Conservation (phyloP, 2,888 invertebrate species). For the Subacronicta megacephala region DNA sequence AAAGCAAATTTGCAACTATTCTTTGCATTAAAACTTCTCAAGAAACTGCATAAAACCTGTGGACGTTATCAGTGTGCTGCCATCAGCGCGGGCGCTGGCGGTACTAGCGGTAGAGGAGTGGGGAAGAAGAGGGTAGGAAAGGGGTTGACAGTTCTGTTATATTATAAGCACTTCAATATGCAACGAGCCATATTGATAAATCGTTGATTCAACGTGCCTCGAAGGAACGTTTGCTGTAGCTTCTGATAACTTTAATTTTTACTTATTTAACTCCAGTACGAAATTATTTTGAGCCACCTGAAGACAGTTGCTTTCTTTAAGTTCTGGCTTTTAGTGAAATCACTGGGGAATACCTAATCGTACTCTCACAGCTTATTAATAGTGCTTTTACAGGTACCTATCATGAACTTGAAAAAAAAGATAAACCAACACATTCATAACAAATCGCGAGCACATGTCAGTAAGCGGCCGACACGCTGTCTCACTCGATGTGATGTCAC, state of each 20-base stretch:
- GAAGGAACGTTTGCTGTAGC: neutral
- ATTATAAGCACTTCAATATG: neutral
- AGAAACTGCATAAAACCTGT: conserved; percentile 23
- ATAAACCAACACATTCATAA: neutral
- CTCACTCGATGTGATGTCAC: neutral
- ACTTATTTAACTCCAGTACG: too few relatives aligned
- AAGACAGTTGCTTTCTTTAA: too few relatives aligned
- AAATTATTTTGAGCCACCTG: too few relatives aligned
- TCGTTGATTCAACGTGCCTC: neutral
- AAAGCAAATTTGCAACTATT: neutral
- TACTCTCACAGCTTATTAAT: too few relatives aligned
- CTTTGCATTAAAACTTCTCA: conserved; percentile 15
- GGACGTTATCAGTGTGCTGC: conserved; percentile 26
- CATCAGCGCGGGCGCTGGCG: conserved; percentile 14
- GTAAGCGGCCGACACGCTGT: neutral
- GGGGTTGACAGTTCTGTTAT: too few relatives aligned
- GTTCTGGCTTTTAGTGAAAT: too few relatives aligned
- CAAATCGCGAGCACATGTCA: neutral
- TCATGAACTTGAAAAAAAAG: too few relatives aligned
- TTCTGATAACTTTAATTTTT: too few relatives aligned
- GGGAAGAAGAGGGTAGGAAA: neutral
- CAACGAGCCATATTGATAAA: conserved; percentile 1
- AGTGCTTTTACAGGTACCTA: too few relatives aligned
- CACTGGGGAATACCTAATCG: too few relatives aligned
- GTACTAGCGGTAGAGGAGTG: neutral